Evolutionary conservation across 2,888 invertebrate genomes (phyloP).

Genomic region (Hypolimnas misippus): DNA sequence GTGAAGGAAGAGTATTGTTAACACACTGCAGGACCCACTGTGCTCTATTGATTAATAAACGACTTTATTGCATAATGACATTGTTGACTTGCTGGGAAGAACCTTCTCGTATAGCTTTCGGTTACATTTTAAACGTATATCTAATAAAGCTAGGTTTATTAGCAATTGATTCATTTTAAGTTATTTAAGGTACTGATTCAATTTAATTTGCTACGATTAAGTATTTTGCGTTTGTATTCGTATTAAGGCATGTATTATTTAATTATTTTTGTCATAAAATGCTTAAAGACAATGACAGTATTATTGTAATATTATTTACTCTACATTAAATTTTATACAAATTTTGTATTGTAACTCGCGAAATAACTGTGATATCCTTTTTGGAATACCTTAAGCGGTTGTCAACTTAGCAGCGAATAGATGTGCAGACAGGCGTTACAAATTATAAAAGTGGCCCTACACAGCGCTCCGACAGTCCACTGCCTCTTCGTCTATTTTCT

Average conservation of each 20-base stretch:
- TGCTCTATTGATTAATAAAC: slow-evolving; percentile 80
- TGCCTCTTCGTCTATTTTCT: slow-evolving; percentile 15
- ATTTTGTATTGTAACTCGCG: too few species aligned
- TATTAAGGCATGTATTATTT: too few species aligned
- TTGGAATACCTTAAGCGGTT: slow-evolving; percentile 28
- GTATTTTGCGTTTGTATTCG: too few species aligned
- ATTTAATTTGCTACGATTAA: too few species aligned
- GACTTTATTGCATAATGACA: slow-evolving; percentile 78
- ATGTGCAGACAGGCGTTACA: slow-evolving; percentile 28
- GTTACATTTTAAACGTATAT: not conserved
- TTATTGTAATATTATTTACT: too few species aligned
- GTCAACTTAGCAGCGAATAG: slow-evolving; percentile 28
- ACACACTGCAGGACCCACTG: slow-evolving; percentile 65
- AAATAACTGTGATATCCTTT: not conserved
- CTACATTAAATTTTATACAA: not conserved
- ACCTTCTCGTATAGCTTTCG: slow-evolving; percentile 17
- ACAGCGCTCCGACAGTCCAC: slow-evolving; percentile 18
- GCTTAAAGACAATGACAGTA: too few species aligned
- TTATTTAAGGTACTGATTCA: too few species aligned
- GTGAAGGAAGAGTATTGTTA: slow-evolving; percentile 71
- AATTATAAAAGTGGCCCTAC: slow-evolving; percentile 29
- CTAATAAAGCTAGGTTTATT: not conserved
- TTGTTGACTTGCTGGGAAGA: slow-evolving; percentile 28
- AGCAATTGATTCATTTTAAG: too few species aligned
- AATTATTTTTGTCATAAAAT: too few species aligned